Evolutionary conservation across 35 echinoderm and acorn worm species (phyloP).

Genomic region (Lytechinus pictus): DNA sequence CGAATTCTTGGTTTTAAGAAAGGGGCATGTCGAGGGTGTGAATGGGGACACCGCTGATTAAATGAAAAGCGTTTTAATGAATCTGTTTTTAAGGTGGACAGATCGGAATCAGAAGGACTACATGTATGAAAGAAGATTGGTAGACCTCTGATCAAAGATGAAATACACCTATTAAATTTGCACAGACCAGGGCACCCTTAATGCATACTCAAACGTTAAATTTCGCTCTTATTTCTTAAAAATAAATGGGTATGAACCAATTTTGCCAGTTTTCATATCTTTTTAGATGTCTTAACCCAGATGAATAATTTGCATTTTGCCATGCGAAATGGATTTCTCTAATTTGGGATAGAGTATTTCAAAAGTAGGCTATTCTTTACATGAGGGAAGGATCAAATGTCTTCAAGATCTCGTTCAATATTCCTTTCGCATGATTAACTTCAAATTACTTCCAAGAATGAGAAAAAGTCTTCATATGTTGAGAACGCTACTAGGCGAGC

Average conservation of each 20-base stretch:
- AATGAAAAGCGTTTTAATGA: conserved; percentile 18
- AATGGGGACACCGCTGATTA: background rate
- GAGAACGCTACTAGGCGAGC: background rate
- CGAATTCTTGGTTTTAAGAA: background rate
- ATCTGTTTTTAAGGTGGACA: background rate
- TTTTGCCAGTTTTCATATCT: background rate
- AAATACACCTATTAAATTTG: background rate
- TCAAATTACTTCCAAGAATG: background rate
- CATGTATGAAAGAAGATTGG: background rate
- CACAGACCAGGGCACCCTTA: background rate
- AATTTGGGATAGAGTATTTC: background rate
- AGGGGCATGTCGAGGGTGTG: background rate
- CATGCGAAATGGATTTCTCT: background rate
- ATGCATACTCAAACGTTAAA: background rate
- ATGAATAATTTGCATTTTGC: background rate
- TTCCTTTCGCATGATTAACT: conserved; percentile 1
- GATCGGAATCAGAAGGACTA: background rate
- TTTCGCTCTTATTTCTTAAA: too few relatives aligned
- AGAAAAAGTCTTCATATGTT: background rate
- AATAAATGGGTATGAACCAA: background rate
- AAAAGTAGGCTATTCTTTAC: background rate
- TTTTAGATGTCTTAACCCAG: background rate
- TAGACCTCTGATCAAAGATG: background rate
- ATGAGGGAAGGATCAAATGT: background rate
- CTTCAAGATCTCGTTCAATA: background rate